A percentile compares a stretch with the other conserved stretches of the same genome.
Conservation (phyloP, 2,797 vertebrate genomes). For the Sternarchorhynchus goeldii region DNA sequence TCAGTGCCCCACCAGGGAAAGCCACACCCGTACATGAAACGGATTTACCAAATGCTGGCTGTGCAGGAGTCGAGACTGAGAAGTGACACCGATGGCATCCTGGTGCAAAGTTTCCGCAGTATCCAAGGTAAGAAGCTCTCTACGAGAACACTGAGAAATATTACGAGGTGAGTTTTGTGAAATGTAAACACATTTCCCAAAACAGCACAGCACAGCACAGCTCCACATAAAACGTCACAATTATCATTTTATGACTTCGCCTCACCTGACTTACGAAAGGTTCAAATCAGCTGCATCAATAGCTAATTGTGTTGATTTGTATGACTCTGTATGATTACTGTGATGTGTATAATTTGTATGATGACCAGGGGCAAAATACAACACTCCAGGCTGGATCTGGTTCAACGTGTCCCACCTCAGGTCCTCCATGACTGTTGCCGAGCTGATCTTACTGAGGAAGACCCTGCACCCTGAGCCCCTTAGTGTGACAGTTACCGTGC, state of each 20-base stretch:
- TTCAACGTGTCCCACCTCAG: constrained; percentile 68
- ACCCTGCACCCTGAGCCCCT: constrained; percentile 68
- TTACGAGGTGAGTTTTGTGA: too few species aligned
- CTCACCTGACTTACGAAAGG: background rate
- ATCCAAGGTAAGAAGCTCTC: constrained; percentile 61
- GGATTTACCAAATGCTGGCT: constrained; percentile 68
- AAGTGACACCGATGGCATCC: constrained; percentile 65
- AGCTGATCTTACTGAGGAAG: constrained; percentile 73
- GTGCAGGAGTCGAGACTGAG: constrained; percentile 62
- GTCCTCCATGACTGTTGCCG: constrained; percentile 65
- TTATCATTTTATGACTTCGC: background rate
- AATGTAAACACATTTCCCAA: background rate
- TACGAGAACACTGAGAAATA: background rate
- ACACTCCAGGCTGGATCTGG: constrained; percentile 72
- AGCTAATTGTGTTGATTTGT: too few species aligned
- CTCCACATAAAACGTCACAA: background rate
- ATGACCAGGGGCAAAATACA: constrained; percentile 55
- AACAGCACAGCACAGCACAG: background rate
- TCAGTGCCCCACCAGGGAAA: constrained; percentile 65
- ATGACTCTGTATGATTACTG: constrained; percentile 53
- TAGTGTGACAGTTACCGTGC: constrained; percentile 68
- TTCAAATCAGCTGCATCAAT: too few species aligned
- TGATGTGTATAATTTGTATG: too few species aligned
- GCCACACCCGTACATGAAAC: constrained; percentile 78
- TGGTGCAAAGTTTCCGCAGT: constrained; percentile 76